phyloP scores from a whole-genome alignment of 2,797 vertebrate species.

The Myotis pilosus region DNA sequence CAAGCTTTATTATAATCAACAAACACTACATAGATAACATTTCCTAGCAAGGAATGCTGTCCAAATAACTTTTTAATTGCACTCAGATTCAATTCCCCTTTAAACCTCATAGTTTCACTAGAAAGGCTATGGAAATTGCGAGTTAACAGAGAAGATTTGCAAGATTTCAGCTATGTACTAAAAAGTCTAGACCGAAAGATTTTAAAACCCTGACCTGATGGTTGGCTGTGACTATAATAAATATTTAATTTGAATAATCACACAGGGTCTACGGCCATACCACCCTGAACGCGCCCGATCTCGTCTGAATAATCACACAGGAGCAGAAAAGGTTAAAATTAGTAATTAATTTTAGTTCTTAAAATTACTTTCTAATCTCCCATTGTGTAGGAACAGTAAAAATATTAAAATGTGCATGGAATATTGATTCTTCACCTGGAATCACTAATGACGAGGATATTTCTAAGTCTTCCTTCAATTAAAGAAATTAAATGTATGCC shows the following conservation, averaged over 20 bases:
- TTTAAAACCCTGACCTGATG: constrained; percentile 44
- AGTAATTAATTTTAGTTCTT: constrained; percentile 75
- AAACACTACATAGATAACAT: constrained; percentile 32
- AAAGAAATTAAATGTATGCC: constrained; percentile 7
- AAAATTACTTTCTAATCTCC: constrained; percentile 76
- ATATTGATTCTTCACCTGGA: constrained; percentile 46
- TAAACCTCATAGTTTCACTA: constrained; percentile 43
- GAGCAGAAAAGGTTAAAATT: constrained; percentile 74
- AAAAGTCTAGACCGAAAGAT: constrained; percentile 36
- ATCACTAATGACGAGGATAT: not conserved
- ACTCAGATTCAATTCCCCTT: constrained; percentile 57
- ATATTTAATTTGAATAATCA: constrained; percentile 71
- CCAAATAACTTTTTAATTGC: constrained; percentile 65
- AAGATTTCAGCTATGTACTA: constrained; percentile 35
- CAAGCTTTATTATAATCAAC: constrained; percentile 42
- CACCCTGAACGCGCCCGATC: no score
- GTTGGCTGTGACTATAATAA: not conserved
- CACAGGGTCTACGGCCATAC: no score
- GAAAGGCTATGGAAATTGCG: constrained; percentile 36
- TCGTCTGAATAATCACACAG: constrained; percentile 62
- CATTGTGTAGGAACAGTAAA: constrained; percentile 43
- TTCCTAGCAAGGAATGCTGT: constrained; percentile 52
- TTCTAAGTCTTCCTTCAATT: constrained; percentile 44
- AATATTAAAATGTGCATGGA: constrained; percentile 31
- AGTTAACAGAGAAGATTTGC: constrained; percentile 49